phyloP scores from a whole-genome alignment of 2,888 invertebrate species.

The Myopa tessellatipennis region DNA sequence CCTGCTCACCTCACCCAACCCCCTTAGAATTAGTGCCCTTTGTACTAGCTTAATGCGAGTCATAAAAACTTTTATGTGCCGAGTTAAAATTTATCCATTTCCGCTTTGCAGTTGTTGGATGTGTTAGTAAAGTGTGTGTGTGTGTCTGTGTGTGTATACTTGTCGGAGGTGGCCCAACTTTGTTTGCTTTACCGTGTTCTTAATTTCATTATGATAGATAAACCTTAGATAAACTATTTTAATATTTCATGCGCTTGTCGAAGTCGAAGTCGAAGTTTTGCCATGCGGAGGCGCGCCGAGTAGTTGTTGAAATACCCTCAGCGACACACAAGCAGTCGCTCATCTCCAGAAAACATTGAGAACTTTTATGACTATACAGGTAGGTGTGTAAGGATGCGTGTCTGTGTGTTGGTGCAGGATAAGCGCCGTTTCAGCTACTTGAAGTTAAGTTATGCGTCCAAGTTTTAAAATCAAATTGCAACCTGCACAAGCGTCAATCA shows the following conservation, averaged over 20 bases:
- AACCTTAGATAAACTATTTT: background rate
- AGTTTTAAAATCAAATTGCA: too few relatives aligned
- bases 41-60: too few relatives aligned
- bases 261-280: constrained; percentile 27
- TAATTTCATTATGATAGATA: constrained; percentile 35
- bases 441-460: too few relatives aligned
- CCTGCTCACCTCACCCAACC: too few relatives aligned
- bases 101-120: background rate
- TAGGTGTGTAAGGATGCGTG: too few relatives aligned
- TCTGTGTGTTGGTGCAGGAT: too few relatives aligned
- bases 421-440: too few relatives aligned
- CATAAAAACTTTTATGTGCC: background rate
- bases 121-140: background rate
- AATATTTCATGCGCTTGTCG: constrained; percentile 30
- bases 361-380: too few relatives aligned
- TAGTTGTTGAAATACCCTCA: too few relatives aligned
- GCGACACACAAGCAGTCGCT: too few relatives aligned
- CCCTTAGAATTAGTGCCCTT: background rate
- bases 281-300: constrained; percentile 7
- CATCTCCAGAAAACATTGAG: too few relatives aligned
- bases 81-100: background rate
- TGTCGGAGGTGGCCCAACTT: background rate
- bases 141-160: background rate
- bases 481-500: too few relatives aligned
- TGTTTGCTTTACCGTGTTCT: constrained; percentile 4